Percentiles rank a stretch among this genome's conserved stretches.
Conservation (phyloP, 2,888 invertebrate species). For the Epirrhoe tristata region DNA sequence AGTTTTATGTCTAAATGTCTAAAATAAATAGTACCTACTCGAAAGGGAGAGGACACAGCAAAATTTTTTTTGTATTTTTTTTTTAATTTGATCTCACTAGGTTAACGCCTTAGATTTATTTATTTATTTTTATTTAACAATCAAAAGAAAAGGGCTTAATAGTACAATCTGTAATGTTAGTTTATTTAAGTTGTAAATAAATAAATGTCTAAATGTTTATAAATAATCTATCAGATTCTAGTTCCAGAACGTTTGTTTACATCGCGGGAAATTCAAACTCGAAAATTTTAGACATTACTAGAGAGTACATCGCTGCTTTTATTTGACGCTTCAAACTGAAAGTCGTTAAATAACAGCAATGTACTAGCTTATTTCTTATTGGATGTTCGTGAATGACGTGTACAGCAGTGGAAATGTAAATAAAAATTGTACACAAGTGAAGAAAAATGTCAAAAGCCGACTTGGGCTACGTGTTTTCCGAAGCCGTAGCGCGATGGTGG, state of each 20-base stretch:
- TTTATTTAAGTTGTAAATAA: too few species aligned
- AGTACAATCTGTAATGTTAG: too few species aligned
- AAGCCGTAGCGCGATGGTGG: constrained; percentile 64
- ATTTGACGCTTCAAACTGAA: background rate
- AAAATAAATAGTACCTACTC: too few species aligned
- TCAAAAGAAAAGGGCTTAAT: too few species aligned
- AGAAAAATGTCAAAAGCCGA: constrained; percentile 44
- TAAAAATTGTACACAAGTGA: constrained; percentile 39
- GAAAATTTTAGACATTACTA: constrained; percentile 3
- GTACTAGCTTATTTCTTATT: constrained; percentile 11
- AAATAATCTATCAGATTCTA: background rate
- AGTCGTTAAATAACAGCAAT: constrained; percentile 10
- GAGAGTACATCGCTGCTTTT: constrained; percentile 17
- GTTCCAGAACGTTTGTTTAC: constrained; percentile 21
- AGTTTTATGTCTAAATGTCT: too few species aligned
- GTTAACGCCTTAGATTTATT: too few species aligned
- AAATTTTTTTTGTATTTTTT: too few species aligned
- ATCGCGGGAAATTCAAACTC: constrained; percentile 25
- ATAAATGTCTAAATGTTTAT: too few species aligned
- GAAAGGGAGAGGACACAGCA: too few species aligned
- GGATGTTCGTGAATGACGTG: constrained; percentile 19
- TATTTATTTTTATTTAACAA: too few species aligned
- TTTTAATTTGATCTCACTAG: too few species aligned
- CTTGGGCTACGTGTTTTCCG: constrained; percentile 70
- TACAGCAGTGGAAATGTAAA: constrained; percentile 34